A percentile compares a stretch with the other conserved stretches of the same genome.
These are phyloP conservation scores for Trachymyrmex septentrionalis DNA, from an alignment of 1,140 invertebrate genomes.

Conservation along the genomic window DNA sequence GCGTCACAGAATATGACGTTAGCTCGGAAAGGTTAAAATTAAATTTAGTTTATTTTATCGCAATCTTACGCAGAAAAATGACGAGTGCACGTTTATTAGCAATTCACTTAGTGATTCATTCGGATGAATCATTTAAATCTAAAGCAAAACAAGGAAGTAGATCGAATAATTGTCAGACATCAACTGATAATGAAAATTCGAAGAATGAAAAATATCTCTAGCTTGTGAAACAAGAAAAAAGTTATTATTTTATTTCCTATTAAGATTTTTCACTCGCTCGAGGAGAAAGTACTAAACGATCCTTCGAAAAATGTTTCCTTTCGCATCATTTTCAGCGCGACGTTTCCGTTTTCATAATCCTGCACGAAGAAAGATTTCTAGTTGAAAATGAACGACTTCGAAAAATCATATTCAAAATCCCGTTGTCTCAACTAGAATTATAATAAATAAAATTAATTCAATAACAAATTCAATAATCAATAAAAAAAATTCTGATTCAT, in stretches of 20 bases:
- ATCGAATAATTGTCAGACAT: slow-evolving; percentile 17
- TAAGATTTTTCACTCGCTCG: background rate
- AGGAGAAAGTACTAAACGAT: background rate
- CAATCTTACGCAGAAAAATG: background rate
- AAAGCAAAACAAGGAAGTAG: slow-evolving; percentile 13
- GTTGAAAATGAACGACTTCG: too few relatives aligned
- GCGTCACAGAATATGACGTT: background rate
- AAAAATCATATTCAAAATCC: too few relatives aligned
- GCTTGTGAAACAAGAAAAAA: background rate
- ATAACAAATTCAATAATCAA: too few relatives aligned
- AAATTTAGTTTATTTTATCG: background rate
- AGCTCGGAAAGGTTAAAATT: background rate
- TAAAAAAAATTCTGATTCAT: too few relatives aligned
- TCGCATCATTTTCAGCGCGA: background rate
- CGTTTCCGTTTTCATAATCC: background rate
- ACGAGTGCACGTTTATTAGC: background rate
- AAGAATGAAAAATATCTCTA: background rate
- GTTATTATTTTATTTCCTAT: background rate
- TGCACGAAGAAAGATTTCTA: too few relatives aligned
- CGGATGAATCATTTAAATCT: slow-evolving; percentile 6
- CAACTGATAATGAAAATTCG: background rate
- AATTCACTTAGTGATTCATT: slow-evolving; percentile 31
- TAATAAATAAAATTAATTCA: too few relatives aligned
- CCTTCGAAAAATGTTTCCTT: background rate
- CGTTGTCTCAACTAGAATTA: too few relatives aligned